phyloP scores from a whole-genome alignment of 2,888 invertebrate genomes.

The Ctena decussata region DNA sequence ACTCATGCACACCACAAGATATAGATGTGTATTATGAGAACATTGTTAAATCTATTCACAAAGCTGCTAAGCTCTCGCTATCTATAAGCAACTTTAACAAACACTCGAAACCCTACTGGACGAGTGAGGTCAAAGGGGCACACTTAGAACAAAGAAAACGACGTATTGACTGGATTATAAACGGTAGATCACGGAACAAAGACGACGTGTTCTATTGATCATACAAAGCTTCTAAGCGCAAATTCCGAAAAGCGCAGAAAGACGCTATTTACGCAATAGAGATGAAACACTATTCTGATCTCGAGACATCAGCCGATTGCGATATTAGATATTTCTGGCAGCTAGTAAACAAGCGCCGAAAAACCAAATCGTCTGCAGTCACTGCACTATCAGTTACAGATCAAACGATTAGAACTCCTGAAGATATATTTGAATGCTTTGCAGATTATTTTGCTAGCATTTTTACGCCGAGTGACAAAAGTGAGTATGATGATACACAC shows the following conservation, averaged over 20 bases:
- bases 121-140: constrained; percentile 23
- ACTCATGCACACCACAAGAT: no score
- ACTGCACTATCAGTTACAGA: background rate
- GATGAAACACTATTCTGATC: background rate
- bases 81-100: constrained; percentile 26
- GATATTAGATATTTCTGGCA: background rate
- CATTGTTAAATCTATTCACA: background rate
- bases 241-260: background rate
- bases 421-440: background rate
- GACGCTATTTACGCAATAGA: background rate
- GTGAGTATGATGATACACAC: background rate
- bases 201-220: no score
- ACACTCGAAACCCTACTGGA: constrained; percentile 36
- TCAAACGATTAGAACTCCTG: background rate
- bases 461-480: background rate
- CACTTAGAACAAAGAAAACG: constrained; percentile 8
- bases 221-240: background rate
- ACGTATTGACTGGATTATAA: background rate
- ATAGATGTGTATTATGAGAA: no score
- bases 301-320: background rate
- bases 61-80: background rate
- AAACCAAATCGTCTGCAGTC: background rate
- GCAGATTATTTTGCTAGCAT: background rate
- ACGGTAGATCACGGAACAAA: background rate
- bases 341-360: background rate